Evolutionary conservation across 2,113 vertebrate genomes (phyloP), one percentile per base, ranked within the genome.

Genomic region (Poeciliopsis turrubarensis): DNA sequence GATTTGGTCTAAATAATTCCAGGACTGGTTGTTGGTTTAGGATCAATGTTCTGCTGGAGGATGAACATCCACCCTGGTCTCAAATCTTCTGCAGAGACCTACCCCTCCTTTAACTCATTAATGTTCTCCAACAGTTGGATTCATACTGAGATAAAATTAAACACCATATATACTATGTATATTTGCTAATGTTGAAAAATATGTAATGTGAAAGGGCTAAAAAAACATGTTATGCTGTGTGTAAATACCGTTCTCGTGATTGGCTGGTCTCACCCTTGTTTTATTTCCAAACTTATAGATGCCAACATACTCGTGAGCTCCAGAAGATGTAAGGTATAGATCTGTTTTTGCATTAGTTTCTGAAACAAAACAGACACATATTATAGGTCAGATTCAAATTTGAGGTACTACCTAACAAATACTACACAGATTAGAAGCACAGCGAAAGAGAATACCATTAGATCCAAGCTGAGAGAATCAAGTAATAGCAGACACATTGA

Each of bases 311-410:
- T 32, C 37, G 17, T 27, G 7, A 62, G 8, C 29, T 57, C 90
- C 89, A 51, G 91, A 92, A 61, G 1, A 25, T 5, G 90, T 77
- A 0, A 89, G 11, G 22, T 80, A 92, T 8, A 93, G 84, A 6
- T 79, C 47, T 26, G 61, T 26, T 41, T 2, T 17, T 0, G n/a
- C 10, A 19, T 0, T 0, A 25, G 85, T 73, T 31, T 85, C 86
- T 92, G 80, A 29, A 3, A 22, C 17, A 54, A 64, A 64, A 68
- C 7, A 72, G 39, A 1, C 0, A 0, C 29, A 75, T 4, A 31
- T 68, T 54, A 14, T 63, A 0, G 10, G 37, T 72, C 26, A 32
- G 15, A 30, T 57, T 60, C 2, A 64, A 60, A 65, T 32, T 70
- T 4, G 22, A 72, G 27, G 7, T 1, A 2, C 3, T 15, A 22